A percentile compares a stretch with the other conserved stretches of the same genome.
Evolutionary conservation across 2,797 vertebrate genomes (phyloP).

Genomic region (Amazona finschi): DNA sequence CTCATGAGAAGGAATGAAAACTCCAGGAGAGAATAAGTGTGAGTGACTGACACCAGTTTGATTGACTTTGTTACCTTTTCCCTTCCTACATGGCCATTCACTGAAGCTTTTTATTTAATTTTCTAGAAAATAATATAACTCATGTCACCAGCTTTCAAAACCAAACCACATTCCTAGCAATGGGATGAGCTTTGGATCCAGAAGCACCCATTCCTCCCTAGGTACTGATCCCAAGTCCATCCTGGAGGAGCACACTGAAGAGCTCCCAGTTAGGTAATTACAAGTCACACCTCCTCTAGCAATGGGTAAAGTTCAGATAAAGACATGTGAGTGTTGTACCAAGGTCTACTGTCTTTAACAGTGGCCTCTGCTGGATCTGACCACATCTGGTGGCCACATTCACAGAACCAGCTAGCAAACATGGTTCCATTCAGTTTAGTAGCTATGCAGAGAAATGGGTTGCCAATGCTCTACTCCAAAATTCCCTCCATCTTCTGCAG

Average conservation of each 20-base stretch:
- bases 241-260: neutral
- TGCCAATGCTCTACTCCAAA: neutral
- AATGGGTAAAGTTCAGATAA: neutral
- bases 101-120: neutral
- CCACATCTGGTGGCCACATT: neutral
- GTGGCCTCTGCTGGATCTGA: neutral
- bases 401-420: neutral
- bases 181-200: neutral
- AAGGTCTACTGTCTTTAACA: neutral
- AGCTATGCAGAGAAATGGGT: neutral
- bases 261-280: neutral
- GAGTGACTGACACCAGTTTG: neutral
- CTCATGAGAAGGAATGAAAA: neutral
- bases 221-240: rapidly evolving
- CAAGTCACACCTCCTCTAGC: neutral
- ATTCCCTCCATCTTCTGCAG: neutral
- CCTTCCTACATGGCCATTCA: neutral
- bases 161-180: neutral
- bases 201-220: neutral
- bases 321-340: neutral
- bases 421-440: neutral
- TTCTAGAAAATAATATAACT: neutral
- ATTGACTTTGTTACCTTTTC: neutral
- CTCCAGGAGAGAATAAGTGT: neutral
- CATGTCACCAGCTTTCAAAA: neutral